A percentile compares a stretch with the other conserved stretches of the same genome.
phyloP scores from a whole-genome alignment of 92 coral and sea anemone species.

The Ricordea florida region DNA sequence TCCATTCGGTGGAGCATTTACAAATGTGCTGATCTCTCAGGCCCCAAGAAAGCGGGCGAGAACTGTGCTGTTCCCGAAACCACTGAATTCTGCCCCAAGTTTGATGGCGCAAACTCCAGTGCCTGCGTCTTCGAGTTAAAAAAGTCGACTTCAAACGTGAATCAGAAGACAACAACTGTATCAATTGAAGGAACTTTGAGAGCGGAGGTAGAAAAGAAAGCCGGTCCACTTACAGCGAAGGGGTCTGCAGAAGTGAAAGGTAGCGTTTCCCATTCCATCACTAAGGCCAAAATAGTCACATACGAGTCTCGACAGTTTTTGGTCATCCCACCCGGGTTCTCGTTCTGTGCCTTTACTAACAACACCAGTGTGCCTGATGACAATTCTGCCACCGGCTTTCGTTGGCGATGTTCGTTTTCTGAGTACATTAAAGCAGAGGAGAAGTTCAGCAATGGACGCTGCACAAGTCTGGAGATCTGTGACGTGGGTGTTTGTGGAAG shows the following conservation, averaged over 20 bases:
- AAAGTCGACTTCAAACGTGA: constrained; percentile 26
- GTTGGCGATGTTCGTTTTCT: constrained; percentile 55
- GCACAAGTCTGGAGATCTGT: constrained; percentile 50
- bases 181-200: constrained; percentile 28
- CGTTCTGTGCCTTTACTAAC: constrained; percentile 55
- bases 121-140: constrained; percentile 61
- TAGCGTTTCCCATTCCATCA: constrained; percentile 48
- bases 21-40: constrained; percentile 44
- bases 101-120: constrained; percentile 38
- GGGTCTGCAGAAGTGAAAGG: constrained; percentile 34
- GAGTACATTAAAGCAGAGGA: constrained; percentile 33
- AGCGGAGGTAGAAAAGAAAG: constrained; percentile 34
- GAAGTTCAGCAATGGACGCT: constrained; percentile 30
- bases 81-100: constrained; percentile 43
- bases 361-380: constrained; percentile 42
- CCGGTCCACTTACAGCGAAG: constrained; percentile 27
- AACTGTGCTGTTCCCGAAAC: constrained; percentile 45
- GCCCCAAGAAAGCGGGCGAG: constrained; percentile 46
- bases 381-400: constrained; percentile 43
- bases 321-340: constrained; percentile 59
- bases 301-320: constrained; percentile 33
- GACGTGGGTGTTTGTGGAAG: constrained; percentile 53
- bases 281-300: constrained; percentile 13
- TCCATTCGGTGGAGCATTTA: constrained; percentile 41
- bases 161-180: constrained; percentile 43